phyloP scores from a whole-genome alignment of 37 sponge, comb jelly and placozoan genomes.

The Beroe forskalii region DNA sequence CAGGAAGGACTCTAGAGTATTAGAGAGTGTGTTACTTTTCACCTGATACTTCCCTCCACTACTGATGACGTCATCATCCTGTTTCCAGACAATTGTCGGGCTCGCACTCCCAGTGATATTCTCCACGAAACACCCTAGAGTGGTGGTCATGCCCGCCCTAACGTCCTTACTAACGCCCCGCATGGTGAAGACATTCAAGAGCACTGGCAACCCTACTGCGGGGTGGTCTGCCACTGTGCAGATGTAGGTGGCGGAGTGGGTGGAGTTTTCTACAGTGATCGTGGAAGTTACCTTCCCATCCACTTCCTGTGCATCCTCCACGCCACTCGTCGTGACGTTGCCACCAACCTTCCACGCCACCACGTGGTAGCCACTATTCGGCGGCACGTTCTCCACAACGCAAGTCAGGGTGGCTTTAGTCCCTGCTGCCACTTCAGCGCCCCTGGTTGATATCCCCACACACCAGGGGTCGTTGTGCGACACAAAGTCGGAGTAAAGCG shows the following conservation, averaged over 20 bases:
- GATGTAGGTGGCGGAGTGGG: neutral
- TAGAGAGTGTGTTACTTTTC: neutral
- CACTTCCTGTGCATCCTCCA: neutral
- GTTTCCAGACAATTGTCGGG: conserved; percentile 4
- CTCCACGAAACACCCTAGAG: neutral
- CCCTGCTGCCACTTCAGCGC: neutral
- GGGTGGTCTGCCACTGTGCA: neutral
- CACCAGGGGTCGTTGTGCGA: neutral
- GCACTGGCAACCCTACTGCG: neutral
- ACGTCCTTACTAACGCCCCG: conserved; percentile 6
- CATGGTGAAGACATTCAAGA: neutral
- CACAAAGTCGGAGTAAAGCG: conserved; percentile 13
- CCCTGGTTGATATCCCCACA: neutral
- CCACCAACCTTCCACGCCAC: neutral
- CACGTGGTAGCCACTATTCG: neutral
- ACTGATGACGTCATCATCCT: neutral
- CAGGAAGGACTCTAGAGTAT: neutral
- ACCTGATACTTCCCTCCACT: neutral
- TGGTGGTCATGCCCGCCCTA: neutral
- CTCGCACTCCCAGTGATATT: neutral
- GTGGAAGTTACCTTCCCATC: neutral
- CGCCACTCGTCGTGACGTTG: neutral
- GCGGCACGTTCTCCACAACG: neutral
- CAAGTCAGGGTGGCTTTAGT: conserved; percentile 25
- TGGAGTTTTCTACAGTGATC: neutral